Conservation (phyloP, 2,113 vertebrate species). For the Podarcis raffonei region DNA sequence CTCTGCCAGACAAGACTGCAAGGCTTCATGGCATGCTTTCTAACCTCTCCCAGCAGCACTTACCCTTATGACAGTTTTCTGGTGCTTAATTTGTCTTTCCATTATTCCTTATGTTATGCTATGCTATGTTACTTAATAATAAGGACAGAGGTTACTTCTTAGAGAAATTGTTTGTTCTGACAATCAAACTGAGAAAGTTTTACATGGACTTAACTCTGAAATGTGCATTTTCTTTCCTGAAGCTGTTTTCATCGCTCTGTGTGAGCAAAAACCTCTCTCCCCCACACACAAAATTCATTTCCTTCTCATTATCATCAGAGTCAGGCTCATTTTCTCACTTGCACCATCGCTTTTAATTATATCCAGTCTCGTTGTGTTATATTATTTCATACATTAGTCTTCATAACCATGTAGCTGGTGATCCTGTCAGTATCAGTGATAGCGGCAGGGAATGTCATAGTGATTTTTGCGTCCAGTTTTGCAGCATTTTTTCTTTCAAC, state of each 20-base stretch:
- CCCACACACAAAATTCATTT: not conserved
- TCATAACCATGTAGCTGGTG: not conserved
- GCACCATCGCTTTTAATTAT: not conserved
- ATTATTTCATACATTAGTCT: not conserved
- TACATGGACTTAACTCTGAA: not conserved
- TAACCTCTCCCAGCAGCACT: too few relatives aligned
- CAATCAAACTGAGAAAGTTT: not conserved
- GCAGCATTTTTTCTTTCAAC: not conserved
- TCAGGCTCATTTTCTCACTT: not conserved
- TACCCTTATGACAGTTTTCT: not conserved
- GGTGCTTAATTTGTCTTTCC: not conserved
- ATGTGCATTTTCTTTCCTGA: not conserved
- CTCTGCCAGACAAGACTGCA: not conserved
- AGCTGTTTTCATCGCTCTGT: not conserved
- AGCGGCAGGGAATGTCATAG: not conserved
- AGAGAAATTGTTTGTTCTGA: not conserved
- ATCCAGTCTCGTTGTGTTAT: not conserved
- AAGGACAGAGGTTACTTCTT: not conserved
- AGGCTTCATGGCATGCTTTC: not conserved
- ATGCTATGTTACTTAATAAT: not conserved
- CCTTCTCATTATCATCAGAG: not conserved
- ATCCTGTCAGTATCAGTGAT: too few relatives aligned
- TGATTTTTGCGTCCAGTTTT: not conserved
- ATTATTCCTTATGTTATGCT: not conserved
- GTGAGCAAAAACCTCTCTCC: not conserved